Conservation (phyloP, 2,113 vertebrate species). For the Otolemur garnettii region DNA sequence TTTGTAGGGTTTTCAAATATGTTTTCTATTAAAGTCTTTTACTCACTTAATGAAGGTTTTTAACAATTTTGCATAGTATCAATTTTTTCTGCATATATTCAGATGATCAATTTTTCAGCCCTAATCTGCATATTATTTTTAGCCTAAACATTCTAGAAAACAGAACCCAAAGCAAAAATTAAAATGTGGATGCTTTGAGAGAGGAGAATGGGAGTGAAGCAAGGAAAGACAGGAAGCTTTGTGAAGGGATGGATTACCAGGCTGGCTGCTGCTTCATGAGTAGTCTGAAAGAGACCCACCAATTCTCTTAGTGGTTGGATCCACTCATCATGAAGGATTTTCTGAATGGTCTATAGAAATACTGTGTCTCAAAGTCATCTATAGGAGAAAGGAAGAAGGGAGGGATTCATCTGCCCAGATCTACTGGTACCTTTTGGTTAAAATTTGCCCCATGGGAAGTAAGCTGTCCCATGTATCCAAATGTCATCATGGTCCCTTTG, state of each 20-base stretch:
- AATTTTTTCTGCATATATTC: neutral
- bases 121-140: neutral
- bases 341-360: neutral
- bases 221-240: neutral
- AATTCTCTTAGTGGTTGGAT: neutral
- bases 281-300: neutral
- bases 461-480: neutral
- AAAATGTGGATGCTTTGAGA: neutral
- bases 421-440: neutral
- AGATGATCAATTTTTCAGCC: neutral
- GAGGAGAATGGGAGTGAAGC: neutral
- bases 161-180: constrained; percentile 28
- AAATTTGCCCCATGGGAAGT: neutral
- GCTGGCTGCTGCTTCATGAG: neutral
- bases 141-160: neutral
- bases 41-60: neutral
- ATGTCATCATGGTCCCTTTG: neutral
- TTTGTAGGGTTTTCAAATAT: neutral
- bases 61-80: neutral
- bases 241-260: neutral
- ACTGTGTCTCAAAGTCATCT: neutral
- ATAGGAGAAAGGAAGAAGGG: neutral
- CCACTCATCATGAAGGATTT: neutral
- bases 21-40: neutral
- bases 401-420: neutral